phyloP scores from a whole-genome alignment of 2,113 vertebrate genomes.

The Poecilia latipinna region DNA sequence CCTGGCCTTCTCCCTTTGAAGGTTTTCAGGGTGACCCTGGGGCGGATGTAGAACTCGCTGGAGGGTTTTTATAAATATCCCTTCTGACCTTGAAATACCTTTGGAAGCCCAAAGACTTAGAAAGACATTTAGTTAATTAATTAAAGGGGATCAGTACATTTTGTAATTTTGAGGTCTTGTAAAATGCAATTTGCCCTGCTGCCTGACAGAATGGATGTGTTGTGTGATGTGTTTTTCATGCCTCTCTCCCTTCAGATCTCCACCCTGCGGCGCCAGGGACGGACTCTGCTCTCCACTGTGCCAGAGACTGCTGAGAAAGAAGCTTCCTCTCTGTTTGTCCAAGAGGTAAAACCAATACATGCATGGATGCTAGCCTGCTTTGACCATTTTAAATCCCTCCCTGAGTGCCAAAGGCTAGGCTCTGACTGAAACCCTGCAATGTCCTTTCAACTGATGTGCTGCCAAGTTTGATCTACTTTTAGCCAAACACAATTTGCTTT shows the following conservation, averaged over 20 bases:
- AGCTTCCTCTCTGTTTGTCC: constrained; percentile 92
- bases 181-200: constrained; percentile 15
- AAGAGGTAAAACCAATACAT: constrained; percentile 85
- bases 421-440: neutral
- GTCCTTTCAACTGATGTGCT: constrained; percentile 14
- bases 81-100: neutral
- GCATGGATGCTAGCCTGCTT: constrained; percentile 36
- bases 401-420: neutral
- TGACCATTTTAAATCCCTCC: constrained; percentile 16
- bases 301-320: constrained; percentile 90
- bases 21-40: too few species aligned
- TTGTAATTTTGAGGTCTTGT: neutral
- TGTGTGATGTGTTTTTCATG: constrained; percentile 34
- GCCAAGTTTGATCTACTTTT: constrained; percentile 32
- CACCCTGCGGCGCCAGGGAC: constrained; percentile 86
- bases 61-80: too few species aligned
- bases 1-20: too few species aligned
- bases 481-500: constrained; percentile 36
- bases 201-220: constrained; percentile 26
- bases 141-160: constrained; percentile 15
- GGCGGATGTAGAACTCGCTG: too few species aligned
- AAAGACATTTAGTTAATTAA: neutral
- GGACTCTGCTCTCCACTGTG: constrained; percentile 88
- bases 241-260: constrained; percentile 82
- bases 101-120: neutral